These are phyloP conservation scores for Cremastinae sp. DNA, from an alignment of 2,888 invertebrate species.

Conservation along the genomic window DNA sequence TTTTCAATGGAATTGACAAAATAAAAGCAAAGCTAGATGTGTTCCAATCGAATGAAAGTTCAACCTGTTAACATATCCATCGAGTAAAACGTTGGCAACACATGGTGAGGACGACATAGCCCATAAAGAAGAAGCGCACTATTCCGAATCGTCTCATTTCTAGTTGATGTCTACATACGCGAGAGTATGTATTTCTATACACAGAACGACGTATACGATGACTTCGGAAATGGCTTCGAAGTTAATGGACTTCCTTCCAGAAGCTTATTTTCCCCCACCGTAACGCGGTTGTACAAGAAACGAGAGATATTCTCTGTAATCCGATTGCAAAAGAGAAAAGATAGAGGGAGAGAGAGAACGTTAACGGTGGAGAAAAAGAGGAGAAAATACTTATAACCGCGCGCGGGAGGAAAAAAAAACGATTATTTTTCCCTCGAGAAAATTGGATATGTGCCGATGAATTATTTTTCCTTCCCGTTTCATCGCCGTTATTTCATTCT, in stretches of 20 bases:
- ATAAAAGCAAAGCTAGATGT: no score
- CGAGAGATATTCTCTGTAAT: conserved; percentile 18
- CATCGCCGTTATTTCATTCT: conserved; percentile 35
- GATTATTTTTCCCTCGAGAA: conserved; percentile 8
- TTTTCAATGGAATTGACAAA: no score
- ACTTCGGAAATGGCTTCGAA: conserved; percentile 51
- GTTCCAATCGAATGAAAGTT: conserved; percentile 43
- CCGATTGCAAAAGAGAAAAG: conserved; percentile 6
- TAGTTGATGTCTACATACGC: no score
- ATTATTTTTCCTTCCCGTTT: conserved; percentile 48
- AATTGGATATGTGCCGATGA: conserved; percentile 50
- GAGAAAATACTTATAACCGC: neutral
- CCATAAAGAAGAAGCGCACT: conserved; percentile 17
- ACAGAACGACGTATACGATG: conserved; percentile 4
- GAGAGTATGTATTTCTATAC: conserved; percentile 2
- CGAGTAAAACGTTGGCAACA: conserved; percentile 30
- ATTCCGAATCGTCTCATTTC: conserved; percentile 33
- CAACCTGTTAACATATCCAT: conserved; percentile 27
- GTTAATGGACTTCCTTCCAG: conserved; percentile 57
- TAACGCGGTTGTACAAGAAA: conserved; percentile 37
- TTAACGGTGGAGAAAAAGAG: conserved; percentile 15
- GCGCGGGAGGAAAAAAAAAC: conserved; percentile 8
- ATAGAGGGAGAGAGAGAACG: neutral
- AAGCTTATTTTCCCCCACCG: conserved; percentile 49
- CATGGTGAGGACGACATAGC: neutral